Evolutionary conservation across 2,888 invertebrate genomes (phyloP), one percentile per base, ranked within the genome.

Genomic region (Phasia obesa): DNA sequence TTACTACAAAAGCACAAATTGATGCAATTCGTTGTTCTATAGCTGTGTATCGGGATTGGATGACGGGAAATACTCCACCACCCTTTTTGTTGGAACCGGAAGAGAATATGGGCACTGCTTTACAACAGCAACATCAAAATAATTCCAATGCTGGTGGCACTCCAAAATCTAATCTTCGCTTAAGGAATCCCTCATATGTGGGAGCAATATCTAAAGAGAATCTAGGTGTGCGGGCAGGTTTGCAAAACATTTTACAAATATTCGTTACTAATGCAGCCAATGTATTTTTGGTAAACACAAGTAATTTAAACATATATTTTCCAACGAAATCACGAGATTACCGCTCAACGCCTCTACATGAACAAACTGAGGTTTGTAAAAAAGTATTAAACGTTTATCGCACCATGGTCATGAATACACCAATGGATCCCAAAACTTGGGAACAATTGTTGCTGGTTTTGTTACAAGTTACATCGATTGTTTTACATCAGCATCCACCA

Each of bases 261-360:
- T 99, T 98, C 91, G 97, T 98, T 92, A 98, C 97, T 65, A 97
- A 98, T 92, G 97, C 98, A 3, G 96, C 98, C 15, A 97, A 98
- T 92, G 98, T 98, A 81, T 99, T 99, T 93, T 93, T 98, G 77
- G 93, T 97, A 55, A 90, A 91, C 64, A 91, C 91, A 0, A 88
- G 89, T 11, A 89, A 91, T 81, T 85, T 91, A 5, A 91, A 91
- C 76, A 90, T 91, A 47, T 94, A 95, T 87, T 93, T 93, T 84
- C 93, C 93, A 75, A 92, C 93, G 0, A 92, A 93, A 70, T 92
- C 93, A 78, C 93, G 94, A 4, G 93, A 93, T 85, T 88, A 88
- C 74, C 93, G 93, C 5, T 93, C 93, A n/a, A 93, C 94, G 67
- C 93, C 97, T 77, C 91, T 97, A 42, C 97, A 97, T 88, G 97